These are phyloP conservation scores for Gymnocypris eckloni DNA, from an alignment of 2,797 vertebrate genomes.

Conservation along the genomic window DNA sequence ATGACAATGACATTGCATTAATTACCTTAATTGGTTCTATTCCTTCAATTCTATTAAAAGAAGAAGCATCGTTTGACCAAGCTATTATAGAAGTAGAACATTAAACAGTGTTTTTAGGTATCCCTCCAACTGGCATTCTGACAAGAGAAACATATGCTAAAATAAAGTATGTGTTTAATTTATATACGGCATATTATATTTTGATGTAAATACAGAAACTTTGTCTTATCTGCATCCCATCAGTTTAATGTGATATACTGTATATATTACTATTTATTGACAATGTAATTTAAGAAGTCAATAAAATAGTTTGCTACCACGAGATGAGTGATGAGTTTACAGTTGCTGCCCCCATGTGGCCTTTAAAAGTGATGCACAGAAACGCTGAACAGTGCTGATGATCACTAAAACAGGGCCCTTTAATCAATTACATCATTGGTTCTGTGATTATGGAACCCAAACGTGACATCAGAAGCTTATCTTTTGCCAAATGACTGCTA, in stretches of 20 bases:
- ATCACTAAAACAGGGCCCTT: neutral
- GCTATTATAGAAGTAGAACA: neutral
- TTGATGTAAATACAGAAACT: neutral
- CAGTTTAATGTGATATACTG: neutral
- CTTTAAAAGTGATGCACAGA: neutral
- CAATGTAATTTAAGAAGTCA: neutral
- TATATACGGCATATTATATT: neutral
- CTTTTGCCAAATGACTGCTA: neutral
- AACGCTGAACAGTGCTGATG: neutral
- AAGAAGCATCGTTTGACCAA: neutral
- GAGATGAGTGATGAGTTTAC: neutral
- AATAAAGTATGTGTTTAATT: neutral
- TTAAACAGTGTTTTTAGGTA: neutral
- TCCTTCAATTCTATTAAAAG: neutral
- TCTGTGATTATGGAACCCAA: neutral
- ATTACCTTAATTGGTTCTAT: neutral
- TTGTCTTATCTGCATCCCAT: neutral
- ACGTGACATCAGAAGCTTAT: neutral
- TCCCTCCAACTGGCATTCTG: neutral
- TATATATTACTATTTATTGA: neutral
- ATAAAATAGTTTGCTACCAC: neutral
- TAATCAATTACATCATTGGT: neutral
- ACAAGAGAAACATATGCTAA: neutral
- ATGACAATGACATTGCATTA: neutral
- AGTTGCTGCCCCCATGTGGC: slow-evolving; percentile 41